These are phyloP conservation scores for Melieria crassipennis DNA, from an alignment of 2,888 invertebrate genomes.

Conservation along the genomic window DNA sequence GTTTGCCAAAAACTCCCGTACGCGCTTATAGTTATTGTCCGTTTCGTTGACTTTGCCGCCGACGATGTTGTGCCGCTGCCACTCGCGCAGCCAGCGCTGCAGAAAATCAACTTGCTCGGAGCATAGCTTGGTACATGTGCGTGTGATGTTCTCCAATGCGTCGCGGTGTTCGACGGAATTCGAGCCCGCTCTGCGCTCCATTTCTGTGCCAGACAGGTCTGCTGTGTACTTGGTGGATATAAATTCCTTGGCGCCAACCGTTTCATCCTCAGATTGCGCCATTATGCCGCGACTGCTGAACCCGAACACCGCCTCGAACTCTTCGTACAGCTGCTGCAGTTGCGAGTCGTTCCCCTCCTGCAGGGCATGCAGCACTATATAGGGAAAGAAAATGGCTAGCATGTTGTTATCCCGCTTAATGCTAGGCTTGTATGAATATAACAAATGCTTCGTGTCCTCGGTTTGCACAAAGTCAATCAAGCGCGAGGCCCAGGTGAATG, in stretches of 20 bases:
- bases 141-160: conserved; percentile 43
- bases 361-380: conserved; percentile 75
- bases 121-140: conserved; percentile 74
- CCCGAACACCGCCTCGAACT: conserved; percentile 69
- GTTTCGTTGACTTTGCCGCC: conserved; percentile 60
- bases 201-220: conserved; percentile 26
- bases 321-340: conserved; percentile 67
- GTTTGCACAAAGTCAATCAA: conserved; percentile 72
- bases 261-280: conserved; percentile 37
- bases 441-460: conserved; percentile 70
- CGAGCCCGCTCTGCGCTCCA: neutral
- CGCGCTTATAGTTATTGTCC: conserved; percentile 49
- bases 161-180: conserved; percentile 26
- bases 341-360: conserved; percentile 67
- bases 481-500: conserved; percentile 79
- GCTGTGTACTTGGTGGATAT: conserved; percentile 52
- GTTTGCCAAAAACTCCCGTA: conserved; percentile 64
- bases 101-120: conserved; percentile 81
- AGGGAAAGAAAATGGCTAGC: conserved; percentile 78
- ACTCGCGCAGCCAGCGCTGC: conserved; percentile 78
- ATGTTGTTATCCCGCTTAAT: conserved; percentile 79
- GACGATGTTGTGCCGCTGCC: conserved; percentile 52
- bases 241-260: conserved; percentile 51
- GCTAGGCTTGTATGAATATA: conserved; percentile 78
- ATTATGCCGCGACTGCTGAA: conserved; percentile 45